Percentiles rank a stretch among this genome's conserved stretches.
These are phyloP conservation scores for Prionace glauca DNA, from an alignment of 2,797 vertebrate genomes.

Conservation along the genomic window DNA sequence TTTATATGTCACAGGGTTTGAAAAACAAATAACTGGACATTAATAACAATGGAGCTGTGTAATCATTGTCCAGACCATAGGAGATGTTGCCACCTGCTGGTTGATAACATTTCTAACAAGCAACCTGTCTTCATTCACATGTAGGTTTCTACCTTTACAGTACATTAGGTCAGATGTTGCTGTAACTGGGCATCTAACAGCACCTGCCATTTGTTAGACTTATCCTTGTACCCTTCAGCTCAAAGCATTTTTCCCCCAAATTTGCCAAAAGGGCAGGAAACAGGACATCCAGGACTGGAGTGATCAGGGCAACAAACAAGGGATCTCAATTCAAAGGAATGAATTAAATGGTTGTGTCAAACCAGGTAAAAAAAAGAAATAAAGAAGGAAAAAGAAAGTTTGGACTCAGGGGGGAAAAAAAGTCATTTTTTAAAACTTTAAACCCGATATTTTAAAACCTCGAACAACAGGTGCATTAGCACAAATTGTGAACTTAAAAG, in stretches of 20 bases:
- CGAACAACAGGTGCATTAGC: not conserved
- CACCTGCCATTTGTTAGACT: not conserved
- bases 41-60: not conserved
- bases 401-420: not conserved
- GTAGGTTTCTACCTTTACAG: not conserved
- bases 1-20: not conserved
- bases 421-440: not conserved
- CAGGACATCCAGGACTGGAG: too few species aligned
- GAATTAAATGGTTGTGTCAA: not conserved
- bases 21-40: not conserved
- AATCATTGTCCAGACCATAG: not conserved
- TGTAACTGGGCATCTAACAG: too few species aligned
- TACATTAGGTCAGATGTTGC: not conserved
- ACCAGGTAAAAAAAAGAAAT: not conserved
- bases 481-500: not conserved
- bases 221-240: not conserved
- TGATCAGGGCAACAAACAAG: too few species aligned
- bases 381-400: not conserved
- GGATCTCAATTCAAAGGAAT: too few species aligned
- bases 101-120: not conserved
- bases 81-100: slow-evolving; percentile 9
- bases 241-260: not conserved
- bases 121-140: too few species aligned
- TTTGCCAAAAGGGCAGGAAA: too few species aligned
- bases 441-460: not conserved